Base-by-base conservation (phyloP, 2,113 vertebrate species). In the Rhizomys pruinosus region DNA sequence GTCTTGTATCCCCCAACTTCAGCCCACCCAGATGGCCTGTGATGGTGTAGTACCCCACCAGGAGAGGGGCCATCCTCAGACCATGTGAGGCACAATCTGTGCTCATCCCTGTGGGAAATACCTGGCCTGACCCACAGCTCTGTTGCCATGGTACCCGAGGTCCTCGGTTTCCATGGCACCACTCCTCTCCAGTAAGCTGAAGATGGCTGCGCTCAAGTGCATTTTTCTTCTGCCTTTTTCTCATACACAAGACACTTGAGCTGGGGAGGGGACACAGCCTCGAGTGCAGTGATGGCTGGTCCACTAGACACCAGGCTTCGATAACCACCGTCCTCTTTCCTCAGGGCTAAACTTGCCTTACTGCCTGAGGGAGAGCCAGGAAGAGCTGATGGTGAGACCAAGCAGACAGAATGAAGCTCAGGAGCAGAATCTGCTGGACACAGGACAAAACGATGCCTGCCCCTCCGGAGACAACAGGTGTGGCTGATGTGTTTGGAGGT, bases 91-190 rank as follows among this genome's bases (percentile, higher is more conserved):
- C 1, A 6, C 63, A 55, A 19, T 39, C 87, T 61, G 42, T 0
- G 9, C 7, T n/a, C 29, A 11, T 71, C 71, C 68, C 81, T 15
- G 29, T 16, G 22, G 84, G 23, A 44, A 34, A 42, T 0, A 39
- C 82, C 94, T 81, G 82, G 5, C 29, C 64, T 80, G 91, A 90
- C 91, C 94, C 3, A 27, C 37, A 17, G 72, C 61, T 77, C 55
- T 16, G 90, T 94, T 93, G 82, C 89, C 91, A 92, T 90, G 93
- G 93, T 47, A 87, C 12, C 95, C 0, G 0, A 84, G 73, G 66
- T 61, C 84, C 1, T 74, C 13, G 1, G 87, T 96, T 96, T 94
- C 95, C 95, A 94, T 94, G 80, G 95, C 12, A 71, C 76, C 86
- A 37, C n/a, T 92, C 90, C 74, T 61, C 57, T 34, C 79, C 74